Base-by-base conservation (phyloP, 2,888 invertebrate species). In the Chymomyza amoena region DNA sequence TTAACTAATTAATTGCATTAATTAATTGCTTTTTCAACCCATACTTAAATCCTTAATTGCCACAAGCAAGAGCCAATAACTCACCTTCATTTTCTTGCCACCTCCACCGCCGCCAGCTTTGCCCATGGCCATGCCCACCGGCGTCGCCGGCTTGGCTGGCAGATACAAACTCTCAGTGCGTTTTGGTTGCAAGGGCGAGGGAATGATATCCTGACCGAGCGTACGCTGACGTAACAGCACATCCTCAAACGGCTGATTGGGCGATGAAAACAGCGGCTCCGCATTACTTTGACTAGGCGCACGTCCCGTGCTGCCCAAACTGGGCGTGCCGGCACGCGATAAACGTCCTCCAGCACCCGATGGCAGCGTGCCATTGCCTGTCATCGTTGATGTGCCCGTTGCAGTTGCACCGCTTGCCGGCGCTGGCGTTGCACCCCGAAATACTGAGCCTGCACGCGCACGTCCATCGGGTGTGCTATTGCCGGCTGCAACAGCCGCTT, bases 81-180 rank as follows among this genome's bases (percentile, higher is more conserved):
- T 32, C 5, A 91, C 92, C 89, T 91, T 92, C 82, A 92, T 90
- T 84, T 90, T 91, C 83, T 91, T 92, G 78, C 89, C 90, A 72
- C 93, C 92, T 45, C 82, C 84, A 28, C 85, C 93, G 10, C 80
- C 93, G 4, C 79, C 81, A 91, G 93, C 45, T 39, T 92, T 92
- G 64, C 92, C 93, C 18, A 91, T 75, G 70, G 77, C 73, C 75
- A 84, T 65, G 72, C 87, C 87, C 65, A 84, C 77, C 86, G 73
- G 93, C 89, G 72, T 93, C 75, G 92, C 93, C 62, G 94, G 94
- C 85, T 93, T 93, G 25, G 93, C 92, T 65, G 94, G 93, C 85
- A 97, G 94, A 92, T 95, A 97, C 85, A 97, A 93, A 91, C 97
- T 97, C 92, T 97, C 97, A 76, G 97, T 97, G 89, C 97, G 94